phyloP scores from a whole-genome alignment of 1,140 invertebrate genomes.

The Chrysoperla carnea region DNA sequence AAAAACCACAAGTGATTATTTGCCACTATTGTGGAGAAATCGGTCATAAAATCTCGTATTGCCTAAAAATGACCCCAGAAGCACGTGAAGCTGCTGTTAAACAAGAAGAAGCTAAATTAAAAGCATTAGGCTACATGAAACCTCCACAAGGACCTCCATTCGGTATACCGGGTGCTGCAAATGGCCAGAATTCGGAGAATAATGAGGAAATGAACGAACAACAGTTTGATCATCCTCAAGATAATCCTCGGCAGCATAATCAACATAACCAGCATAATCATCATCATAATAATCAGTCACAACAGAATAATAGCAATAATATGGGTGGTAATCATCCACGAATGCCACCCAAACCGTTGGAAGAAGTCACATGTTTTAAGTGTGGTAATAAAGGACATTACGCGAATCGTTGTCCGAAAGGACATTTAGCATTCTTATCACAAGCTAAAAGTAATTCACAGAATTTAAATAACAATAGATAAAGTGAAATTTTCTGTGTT shows the following conservation, averaged over 20 bases:
- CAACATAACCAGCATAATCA: conserved; percentile 15
- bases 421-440: conserved; percentile 87
- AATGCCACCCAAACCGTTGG: conserved; percentile 54
- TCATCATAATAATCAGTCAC: conserved; percentile 21
- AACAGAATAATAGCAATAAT: conserved; percentile 15
- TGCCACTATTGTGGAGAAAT: conserved; percentile 94
- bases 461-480: neutral
- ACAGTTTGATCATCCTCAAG: no score
- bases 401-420: conserved; percentile 96
- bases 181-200: conserved; percentile 7
- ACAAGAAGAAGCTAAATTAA: conserved; percentile 27
- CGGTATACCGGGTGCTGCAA: conserved; percentile 3
- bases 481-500: no score
- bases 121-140: conserved; percentile 25
- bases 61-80: conserved; percentile 67
- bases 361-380: conserved; percentile 93
- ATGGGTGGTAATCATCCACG: conserved; percentile 16
- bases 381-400: conserved; percentile 99
- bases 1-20: conserved; percentile 61
- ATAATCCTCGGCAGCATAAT: conserved; percentile 5
- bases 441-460: conserved; percentile 27
- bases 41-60: conserved; percentile 87
- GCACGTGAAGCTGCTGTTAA: conserved; percentile 27
- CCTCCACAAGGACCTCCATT: conserved; percentile 7
- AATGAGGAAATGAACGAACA: neutral